Evolutionary conservation across 2,888 invertebrate genomes (phyloP).

Genomic region (Nephrotoma appendiculata): DNA sequence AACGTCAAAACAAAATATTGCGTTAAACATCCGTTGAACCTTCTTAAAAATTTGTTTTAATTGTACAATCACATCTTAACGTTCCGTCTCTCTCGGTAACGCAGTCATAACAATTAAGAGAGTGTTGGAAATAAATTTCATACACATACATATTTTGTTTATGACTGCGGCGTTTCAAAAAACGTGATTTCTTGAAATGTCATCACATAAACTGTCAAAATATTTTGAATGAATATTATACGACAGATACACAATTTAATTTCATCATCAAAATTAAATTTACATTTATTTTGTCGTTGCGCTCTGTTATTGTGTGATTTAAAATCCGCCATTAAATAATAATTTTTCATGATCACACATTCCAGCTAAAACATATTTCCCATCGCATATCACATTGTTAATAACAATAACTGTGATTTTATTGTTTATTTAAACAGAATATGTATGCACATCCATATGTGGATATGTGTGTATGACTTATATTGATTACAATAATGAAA

Average conservation of each 20-base stretch:
- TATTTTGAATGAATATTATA: neutral
- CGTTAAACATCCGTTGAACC: too few relatives aligned
- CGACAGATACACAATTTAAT: neutral
- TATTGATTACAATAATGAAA: neutral
- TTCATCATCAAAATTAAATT: neutral
- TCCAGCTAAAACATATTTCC: neutral
- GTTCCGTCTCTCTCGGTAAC: too few relatives aligned
- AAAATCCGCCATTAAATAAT: neutral
- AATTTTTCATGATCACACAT: neutral
- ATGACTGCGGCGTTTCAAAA: neutral
- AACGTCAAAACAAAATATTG: too few relatives aligned
- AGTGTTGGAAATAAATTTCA: too few relatives aligned
- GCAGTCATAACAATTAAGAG: too few relatives aligned
- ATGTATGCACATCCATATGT: neutral
- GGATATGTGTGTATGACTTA: neutral
- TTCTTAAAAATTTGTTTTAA: too few relatives aligned
- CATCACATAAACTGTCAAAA: neutral
- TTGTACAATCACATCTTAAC: too few relatives aligned
- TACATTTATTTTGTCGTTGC: neutral
- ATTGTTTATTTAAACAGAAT: neutral
- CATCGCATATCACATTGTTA: neutral
- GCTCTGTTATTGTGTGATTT: neutral
- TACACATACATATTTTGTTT: too few relatives aligned
- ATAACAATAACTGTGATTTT: neutral
- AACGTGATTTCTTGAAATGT: neutral